phyloP scores from a whole-genome alignment of 2,113 vertebrate genomes.

The Trematocara variabile region DNA sequence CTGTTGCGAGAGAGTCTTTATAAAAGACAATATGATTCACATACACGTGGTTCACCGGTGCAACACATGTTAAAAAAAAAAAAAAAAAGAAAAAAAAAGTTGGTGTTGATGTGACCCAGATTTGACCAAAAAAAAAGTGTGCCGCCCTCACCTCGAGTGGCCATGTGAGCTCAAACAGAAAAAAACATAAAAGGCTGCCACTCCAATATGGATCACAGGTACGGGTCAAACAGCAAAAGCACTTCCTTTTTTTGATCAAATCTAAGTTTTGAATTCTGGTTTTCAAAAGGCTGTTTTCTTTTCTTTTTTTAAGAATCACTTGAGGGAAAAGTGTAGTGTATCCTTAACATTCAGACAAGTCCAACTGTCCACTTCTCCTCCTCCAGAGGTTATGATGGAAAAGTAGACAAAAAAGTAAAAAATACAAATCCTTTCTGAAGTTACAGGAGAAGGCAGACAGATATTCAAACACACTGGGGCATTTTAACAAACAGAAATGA shows the following conservation, averaged over 20 bases:
- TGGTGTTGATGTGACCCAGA: slow-evolving; percentile 38
- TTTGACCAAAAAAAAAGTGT: slow-evolving; percentile 12
- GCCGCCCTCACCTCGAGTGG: slow-evolving; percentile 24
- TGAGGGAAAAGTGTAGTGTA: slow-evolving; percentile 12
- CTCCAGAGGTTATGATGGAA: slow-evolving; percentile 28
- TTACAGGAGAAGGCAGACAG: background rate
- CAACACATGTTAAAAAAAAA: slow-evolving; percentile 49
- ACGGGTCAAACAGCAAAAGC: background rate
- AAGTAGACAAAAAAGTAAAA: background rate
- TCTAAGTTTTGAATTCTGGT: slow-evolving; percentile 13
- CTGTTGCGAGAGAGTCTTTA: slow-evolving; percentile 84
- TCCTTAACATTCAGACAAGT: slow-evolving; percentile 33
- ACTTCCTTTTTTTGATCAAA: slow-evolving; percentile 9
- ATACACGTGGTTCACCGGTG: slow-evolving; percentile 65
- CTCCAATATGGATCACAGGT: slow-evolving; percentile 47
- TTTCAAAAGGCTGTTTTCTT: slow-evolving; percentile 29
- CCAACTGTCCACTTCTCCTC: background rate
- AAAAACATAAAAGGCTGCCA: background rate
- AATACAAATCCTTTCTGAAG: background rate
- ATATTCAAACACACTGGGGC: background rate
- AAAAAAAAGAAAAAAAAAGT: slow-evolving; percentile 8
- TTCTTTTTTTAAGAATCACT: background rate
- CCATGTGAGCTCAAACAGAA: slow-evolving; percentile 11
- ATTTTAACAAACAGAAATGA: slow-evolving; percentile 2
- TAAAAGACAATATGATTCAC: slow-evolving; percentile 87